phyloP scores from a whole-genome alignment of 2,113 vertebrate genomes.

The Catharus bicknelli region DNA sequence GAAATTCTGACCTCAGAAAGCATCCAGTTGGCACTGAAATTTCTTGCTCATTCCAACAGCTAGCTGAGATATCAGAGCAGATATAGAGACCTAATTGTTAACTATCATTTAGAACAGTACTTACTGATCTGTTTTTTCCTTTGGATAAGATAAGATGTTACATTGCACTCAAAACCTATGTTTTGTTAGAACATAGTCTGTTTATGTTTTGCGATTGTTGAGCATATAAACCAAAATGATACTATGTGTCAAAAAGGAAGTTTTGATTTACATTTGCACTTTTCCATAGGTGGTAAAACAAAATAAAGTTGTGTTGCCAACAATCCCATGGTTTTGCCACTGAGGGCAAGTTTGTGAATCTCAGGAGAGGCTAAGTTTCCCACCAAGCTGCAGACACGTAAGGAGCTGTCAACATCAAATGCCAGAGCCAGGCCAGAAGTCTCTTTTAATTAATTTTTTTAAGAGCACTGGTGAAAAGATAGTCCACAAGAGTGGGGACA shows the following conservation, averaged over 20 bases:
- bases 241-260: background rate
- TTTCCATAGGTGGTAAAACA: background rate
- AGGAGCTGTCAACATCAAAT: constrained; percentile 17
- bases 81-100: background rate
- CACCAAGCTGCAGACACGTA: background rate
- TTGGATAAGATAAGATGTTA: background rate
- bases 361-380: background rate
- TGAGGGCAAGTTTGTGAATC: background rate
- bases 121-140: background rate
- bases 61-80: background rate
- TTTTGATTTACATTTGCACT: background rate
- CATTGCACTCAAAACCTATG: background rate
- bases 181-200: background rate
- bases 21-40: background rate
- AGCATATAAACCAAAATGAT: background rate
- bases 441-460: background rate
- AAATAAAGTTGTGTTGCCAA: background rate
- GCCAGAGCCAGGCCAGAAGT: constrained; percentile 2
- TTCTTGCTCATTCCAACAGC: background rate
- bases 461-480: background rate
- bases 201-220: background rate
- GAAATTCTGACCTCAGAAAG: constrained; percentile 6
- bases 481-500: constrained; percentile 3
- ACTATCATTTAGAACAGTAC: background rate
- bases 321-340: background rate